These are phyloP conservation scores for Strigamia maritima DNA, from an alignment of 2,888 invertebrate species.

Conservation along the genomic window DNA sequence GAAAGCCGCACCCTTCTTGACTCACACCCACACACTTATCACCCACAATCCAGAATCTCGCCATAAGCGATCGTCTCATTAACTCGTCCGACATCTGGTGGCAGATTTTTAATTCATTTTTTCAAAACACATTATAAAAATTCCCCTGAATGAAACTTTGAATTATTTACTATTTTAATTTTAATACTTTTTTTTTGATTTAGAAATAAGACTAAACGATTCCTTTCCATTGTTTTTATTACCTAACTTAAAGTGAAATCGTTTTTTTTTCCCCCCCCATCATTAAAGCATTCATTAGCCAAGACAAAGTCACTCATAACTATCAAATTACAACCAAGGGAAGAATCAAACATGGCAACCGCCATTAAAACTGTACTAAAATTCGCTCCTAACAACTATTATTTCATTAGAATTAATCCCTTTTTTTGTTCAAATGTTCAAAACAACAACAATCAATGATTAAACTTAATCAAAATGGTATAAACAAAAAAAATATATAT, in stretches of 20 bases:
- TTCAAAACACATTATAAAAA: too few relatives aligned
- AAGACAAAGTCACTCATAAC: background rate
- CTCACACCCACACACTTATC: background rate
- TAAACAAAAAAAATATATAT: too few relatives aligned
- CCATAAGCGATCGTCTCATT: background rate
- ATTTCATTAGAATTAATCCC: background rate
- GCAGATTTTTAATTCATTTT: background rate
- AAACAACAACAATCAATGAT: background rate
- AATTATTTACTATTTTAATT: background rate
- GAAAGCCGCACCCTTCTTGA: background rate
- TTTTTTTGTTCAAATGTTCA: too few relatives aligned
- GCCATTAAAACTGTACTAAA: background rate
- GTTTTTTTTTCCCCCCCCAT: background rate
- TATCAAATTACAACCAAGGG: background rate
- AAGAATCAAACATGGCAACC: background rate
- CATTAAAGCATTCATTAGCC: background rate
- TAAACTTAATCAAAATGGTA: background rate
- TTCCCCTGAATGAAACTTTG: too few relatives aligned
- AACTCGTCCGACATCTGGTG: background rate
- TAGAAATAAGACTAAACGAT: too few relatives aligned
- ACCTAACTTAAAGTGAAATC: too few relatives aligned
- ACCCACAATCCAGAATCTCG: background rate
- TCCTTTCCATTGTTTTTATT: too few relatives aligned
- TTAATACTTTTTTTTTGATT: too few relatives aligned
- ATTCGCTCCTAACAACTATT: background rate